These are phyloP conservation scores for Naso thynnoides DNA, from an alignment of 2,797 vertebrate genomes.

Conservation along the genomic window DNA sequence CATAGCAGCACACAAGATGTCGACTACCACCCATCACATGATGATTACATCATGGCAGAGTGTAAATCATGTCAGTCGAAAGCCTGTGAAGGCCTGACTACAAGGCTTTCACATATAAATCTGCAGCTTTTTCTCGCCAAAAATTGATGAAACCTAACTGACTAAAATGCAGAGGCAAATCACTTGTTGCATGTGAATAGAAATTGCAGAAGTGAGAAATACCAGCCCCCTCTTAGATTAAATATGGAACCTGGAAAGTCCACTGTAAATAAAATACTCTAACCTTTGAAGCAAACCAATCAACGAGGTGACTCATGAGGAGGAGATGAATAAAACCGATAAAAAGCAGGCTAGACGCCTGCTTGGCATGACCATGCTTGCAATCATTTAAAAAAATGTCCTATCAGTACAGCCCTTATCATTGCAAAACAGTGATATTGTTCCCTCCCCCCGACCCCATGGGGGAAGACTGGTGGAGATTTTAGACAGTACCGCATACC, in stretches of 20 bases:
- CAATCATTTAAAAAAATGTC: no score
- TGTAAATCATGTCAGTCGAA: background rate
- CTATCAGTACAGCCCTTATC: background rate
- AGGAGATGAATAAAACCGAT: background rate
- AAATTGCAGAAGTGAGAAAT: constrained; percentile 34
- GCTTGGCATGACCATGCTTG: no score
- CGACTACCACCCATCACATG: constrained; percentile 13
- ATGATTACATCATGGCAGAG: constrained; percentile 19
- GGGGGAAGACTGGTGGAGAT: background rate
- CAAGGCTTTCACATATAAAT: background rate
- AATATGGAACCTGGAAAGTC: background rate
- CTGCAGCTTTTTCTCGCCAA: background rate
- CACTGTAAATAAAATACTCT: background rate
- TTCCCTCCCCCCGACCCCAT: no score
- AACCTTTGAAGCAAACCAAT: background rate
- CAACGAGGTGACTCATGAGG: background rate
- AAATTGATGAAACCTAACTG: background rate
- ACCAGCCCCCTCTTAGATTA: background rate
- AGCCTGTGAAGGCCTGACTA: no score
- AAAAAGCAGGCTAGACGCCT: background rate
- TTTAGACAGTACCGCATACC: background rate
- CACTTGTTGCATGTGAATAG: background rate
- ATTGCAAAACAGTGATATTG: background rate
- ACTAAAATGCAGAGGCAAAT: background rate
- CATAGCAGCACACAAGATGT: background rate